Base-by-base conservation (phyloP, 2,797 vertebrate species). In the Poecilia velifera region DNA sequence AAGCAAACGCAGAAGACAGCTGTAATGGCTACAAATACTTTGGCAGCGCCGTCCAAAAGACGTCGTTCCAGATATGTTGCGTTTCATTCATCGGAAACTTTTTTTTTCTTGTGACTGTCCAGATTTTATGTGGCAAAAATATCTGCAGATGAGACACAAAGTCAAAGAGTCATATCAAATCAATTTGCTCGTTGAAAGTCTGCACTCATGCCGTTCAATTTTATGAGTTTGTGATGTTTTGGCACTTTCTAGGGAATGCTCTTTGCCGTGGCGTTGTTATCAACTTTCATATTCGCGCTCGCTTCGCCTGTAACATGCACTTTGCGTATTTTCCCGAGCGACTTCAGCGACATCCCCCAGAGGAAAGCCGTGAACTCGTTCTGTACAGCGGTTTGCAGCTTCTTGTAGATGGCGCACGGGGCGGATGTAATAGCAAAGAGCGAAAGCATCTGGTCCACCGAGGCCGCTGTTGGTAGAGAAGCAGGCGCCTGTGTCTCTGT, bases 281-380 rank as follows among this genome's bases (percentile, higher is more conserved):
- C 86, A 84, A 82, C 81, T 90, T 86, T 88, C 81, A 82, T 45
- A 45, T 86, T 79, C 36, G 12, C 12, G 12, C 87, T 83, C 57
- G 47, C 76, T 78, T 84, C 59, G 73, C 70, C 81, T 82, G 75
- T 74, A 79, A 87, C 45, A 39, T 83, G 73, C 36, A 77, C 82
- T 84, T 89, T 81, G 82, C 78, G 76, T 82, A 82, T 91, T 90
- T 91, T 87, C 88, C 81, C 59, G 43, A 85, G 86, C 20, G 59
- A 78, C 84, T 83, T 78, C 74, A 43, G 41, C 41, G 78, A 78
- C 77, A 84, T 80, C 77, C 90, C 83, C 84, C 83, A 7, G 78
- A 90, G 87, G 84, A 80, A 74, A 83, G 77, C 51, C 87, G 77
- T 66, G 84, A 88, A 89, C 90, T 87, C 72, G 77, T 78, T 84